phyloP scores from a whole-genome alignment of 2,113 vertebrate genomes.

The Mustelus asterias region DNA sequence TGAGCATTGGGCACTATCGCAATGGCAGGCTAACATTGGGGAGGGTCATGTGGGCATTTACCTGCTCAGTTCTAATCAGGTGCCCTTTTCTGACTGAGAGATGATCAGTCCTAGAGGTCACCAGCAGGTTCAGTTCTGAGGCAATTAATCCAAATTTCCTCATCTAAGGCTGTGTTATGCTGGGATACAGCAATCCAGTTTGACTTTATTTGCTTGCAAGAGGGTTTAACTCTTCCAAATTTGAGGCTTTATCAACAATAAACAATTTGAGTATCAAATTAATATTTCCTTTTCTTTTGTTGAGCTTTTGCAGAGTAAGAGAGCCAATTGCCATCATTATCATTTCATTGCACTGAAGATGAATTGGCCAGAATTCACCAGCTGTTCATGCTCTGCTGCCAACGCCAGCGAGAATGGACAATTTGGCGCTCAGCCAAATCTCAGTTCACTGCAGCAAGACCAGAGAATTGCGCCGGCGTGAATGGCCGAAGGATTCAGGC shows the following conservation, averaged over 20 bases:
- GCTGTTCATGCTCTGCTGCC: no score
- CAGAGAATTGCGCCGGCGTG: no score
- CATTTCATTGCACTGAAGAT: background rate
- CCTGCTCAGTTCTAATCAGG: background rate
- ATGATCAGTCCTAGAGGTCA: background rate
- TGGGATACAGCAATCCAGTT: background rate
- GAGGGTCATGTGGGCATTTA: background rate
- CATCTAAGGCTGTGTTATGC: background rate
- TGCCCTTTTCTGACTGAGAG: background rate
- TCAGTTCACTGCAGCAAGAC: no score
- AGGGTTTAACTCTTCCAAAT: background rate
- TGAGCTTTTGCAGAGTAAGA: conserved; percentile 5
- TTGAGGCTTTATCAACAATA: background rate
- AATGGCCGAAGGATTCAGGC: no score
- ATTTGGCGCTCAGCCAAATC: no score
- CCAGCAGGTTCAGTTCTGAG: background rate
- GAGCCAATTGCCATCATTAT: background rate
- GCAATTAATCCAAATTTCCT: background rate
- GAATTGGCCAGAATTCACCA: no score
- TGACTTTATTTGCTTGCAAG: background rate
- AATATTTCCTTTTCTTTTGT: background rate
- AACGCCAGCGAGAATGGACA: no score
- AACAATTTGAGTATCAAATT: background rate
- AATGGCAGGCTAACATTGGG: background rate
- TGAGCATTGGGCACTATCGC: background rate